These are phyloP conservation scores for Phataginus tricuspis DNA, from an alignment of 2,797 vertebrate species.

Conservation along the genomic window DNA sequence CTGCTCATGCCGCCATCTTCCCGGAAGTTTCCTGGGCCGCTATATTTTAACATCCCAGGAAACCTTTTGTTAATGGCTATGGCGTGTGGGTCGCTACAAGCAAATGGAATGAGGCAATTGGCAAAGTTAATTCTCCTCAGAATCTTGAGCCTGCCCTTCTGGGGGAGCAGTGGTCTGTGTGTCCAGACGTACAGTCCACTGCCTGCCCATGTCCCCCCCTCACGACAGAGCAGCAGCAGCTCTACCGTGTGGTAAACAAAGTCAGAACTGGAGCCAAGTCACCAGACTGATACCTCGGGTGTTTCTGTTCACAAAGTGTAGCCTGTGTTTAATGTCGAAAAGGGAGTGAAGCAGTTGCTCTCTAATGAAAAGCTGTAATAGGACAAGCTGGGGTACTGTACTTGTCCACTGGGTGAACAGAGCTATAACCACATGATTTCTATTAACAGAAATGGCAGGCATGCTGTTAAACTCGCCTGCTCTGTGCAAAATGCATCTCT, in stretches of 20 bases:
- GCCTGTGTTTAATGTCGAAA: neutral
- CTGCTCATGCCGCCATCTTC: too few species aligned
- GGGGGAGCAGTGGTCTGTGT: neutral
- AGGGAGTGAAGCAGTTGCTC: constrained; percentile 54
- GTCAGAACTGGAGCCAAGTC: neutral
- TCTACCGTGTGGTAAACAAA: neutral
- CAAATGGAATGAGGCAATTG: neutral
- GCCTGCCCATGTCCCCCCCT: neutral
- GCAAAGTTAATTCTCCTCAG: neutral
- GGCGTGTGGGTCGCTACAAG: neutral
- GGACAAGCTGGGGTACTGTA: constrained; percentile 73
- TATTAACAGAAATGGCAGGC: constrained; percentile 64
- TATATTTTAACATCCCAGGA: neutral
- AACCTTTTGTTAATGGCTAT: neutral
- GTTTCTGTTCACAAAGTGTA: constrained; percentile 13
- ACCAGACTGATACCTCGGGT: neutral
- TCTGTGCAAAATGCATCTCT: neutral
- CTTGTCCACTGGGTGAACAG: constrained; percentile 50
- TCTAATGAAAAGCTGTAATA: constrained; percentile 57
- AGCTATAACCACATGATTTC: constrained; percentile 65
- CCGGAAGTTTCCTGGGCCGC: too few species aligned
- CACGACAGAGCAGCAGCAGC: neutral
- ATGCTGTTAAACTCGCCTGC: neutral
- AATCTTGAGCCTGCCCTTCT: neutral
- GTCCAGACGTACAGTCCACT: neutral